Percentiles rank a stretch among this genome's conserved stretches.
phyloP scores from a whole-genome alignment of 2,797 vertebrate genomes.

The Borostomias antarcticus region DNA sequence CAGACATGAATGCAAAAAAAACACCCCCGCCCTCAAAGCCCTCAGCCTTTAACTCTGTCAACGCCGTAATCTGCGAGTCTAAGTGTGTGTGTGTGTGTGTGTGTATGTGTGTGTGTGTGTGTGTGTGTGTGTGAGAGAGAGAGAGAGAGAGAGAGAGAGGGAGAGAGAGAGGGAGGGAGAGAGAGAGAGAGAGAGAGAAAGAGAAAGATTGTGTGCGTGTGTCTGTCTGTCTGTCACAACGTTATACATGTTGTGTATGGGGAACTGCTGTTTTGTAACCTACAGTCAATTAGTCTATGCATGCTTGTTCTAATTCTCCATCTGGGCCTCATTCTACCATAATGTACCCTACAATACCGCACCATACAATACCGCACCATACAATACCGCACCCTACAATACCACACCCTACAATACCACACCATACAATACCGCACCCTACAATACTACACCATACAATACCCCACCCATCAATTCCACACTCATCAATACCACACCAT shows the following conservation, averaged over 20 bases:
- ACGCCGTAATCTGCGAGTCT: neutral
- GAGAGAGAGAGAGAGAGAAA: too few relatives aligned
- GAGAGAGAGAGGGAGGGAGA: too few relatives aligned
- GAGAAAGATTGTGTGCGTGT: too few relatives aligned
- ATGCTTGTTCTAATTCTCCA: constrained; percentile 53
- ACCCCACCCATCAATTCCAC: too few relatives aligned
- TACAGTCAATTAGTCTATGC: constrained; percentile 34
- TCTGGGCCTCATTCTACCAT: constrained; percentile 34
- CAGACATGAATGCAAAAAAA: constrained; percentile 15
- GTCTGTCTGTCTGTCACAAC: constrained; percentile 35
- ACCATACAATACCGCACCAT: neutral
- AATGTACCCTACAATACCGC: neutral
- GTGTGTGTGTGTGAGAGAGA: constrained; percentile 14
- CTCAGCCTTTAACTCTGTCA: constrained; percentile 38
- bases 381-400: neutral
- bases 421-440: neutral
- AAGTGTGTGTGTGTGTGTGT: neutral
- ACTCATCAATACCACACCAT: too few relatives aligned
- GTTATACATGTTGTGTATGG: neutral
- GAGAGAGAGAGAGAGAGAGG: too few relatives aligned
- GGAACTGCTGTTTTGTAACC: neutral
- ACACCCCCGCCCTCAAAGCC: constrained; percentile 16
- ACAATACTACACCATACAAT: too few relatives aligned
- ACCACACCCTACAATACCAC: neutral
- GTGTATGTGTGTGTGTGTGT: constrained; percentile 14